Evolutionary conservation across 2,113 vertebrate species (phyloP).

Genomic region (Prionailurus viverrinus): DNA sequence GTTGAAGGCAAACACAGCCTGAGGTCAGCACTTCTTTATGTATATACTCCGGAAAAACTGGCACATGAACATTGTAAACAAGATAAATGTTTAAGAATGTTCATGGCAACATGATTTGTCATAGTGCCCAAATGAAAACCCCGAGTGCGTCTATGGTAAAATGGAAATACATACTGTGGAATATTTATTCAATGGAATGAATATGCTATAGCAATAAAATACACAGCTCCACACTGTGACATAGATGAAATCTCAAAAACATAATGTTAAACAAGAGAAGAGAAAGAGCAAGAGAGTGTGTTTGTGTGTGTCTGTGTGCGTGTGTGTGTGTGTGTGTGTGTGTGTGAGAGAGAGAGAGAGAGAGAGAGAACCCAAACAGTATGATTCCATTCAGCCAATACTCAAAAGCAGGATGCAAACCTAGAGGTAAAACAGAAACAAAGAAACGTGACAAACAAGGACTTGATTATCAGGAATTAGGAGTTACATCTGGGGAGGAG

Average conservation of each 20-base stretch:
- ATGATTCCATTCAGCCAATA: neutral
- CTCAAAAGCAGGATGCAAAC: neutral
- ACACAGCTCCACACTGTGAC: neutral
- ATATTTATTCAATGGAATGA: neutral
- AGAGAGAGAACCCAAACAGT: neutral
- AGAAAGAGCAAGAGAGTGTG: neutral
- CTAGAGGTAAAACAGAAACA: neutral
- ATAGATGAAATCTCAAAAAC: constrained; percentile 30
- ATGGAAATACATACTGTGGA: neutral
- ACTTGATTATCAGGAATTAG: constrained; percentile 2
- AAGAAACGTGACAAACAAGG: neutral
- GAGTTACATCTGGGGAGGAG: neutral
- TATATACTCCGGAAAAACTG: neutral
- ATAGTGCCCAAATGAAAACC: neutral
- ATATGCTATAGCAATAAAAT: neutral
- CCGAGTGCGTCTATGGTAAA: neutral
- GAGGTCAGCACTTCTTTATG: neutral
- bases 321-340: no score
- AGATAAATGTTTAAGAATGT: neutral
- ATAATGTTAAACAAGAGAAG: neutral
- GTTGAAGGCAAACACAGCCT: constrained; percentile 5
- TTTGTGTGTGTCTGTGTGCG: no score
- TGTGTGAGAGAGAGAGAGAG: no score
- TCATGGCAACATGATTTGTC: constrained; percentile 10
- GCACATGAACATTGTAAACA: neutral